These are phyloP conservation scores for Herpetotheres cachinnans DNA, from an alignment of 2,113 vertebrate genomes.

Conservation along the genomic window DNA sequence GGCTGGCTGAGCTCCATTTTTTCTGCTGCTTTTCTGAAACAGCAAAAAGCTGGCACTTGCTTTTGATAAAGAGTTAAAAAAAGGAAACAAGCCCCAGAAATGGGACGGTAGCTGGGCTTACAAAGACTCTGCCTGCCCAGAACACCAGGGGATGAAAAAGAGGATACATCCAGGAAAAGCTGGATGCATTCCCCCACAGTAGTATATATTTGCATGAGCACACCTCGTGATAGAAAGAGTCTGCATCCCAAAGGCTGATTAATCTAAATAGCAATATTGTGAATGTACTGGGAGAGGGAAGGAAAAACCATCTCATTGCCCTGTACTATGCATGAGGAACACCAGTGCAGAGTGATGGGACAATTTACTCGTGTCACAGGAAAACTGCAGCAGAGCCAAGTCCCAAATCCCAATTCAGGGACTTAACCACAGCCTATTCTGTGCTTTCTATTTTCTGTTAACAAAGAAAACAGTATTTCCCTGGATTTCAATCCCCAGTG, in stretches of 20 bases:
- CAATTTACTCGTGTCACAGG: neutral
- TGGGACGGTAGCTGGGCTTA: neutral
- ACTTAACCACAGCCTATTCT: neutral
- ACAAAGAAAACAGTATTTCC: constrained; percentile 34
- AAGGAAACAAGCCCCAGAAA: rapidly evolving
- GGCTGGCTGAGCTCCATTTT: neutral
- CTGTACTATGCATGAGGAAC: neutral
- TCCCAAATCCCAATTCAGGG: neutral
- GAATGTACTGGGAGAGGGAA: neutral
- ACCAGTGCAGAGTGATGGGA: neutral
- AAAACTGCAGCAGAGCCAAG: neutral
- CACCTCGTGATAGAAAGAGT: neutral
- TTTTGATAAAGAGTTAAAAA: neutral
- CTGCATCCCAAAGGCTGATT: neutral
- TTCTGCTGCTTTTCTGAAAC: neutral
- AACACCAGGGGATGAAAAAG: neutral
- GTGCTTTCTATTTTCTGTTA: constrained; percentile 10
- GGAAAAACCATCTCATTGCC: neutral
- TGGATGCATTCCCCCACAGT: neutral
- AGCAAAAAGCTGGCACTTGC: neutral
- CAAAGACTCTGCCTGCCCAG: neutral
- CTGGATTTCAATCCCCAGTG: neutral
- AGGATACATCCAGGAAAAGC: neutral
- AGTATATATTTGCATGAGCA: neutral
- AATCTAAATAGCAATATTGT: neutral